Evolutionary conservation across 2,797 vertebrate genomes (phyloP), one percentile per base, ranked within the genome.

Genomic region (Acanthopagrus latus): DNA sequence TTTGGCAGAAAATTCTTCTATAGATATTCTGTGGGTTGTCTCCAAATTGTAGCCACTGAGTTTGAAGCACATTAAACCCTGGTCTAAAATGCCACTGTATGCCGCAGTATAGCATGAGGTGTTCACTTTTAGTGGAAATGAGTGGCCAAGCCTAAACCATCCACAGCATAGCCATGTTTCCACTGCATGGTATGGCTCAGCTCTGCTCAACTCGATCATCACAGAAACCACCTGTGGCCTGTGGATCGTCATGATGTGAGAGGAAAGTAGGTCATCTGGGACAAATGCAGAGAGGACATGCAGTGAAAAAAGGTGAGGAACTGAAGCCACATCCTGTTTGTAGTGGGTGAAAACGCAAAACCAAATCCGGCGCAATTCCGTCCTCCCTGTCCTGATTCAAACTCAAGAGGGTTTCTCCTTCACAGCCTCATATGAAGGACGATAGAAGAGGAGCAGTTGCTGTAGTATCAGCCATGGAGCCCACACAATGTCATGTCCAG

Each of bases 401-500:
- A 69, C 56, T n/a, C 52, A 43, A 38, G 25, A 74, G 18, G 51
- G 18, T 60, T 74, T 88, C 87, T 84, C 85, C 81, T 88, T 81
- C 73, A 60, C 71, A 65, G 44, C 67, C 33, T 58, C 63, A 76
- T 29, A 65, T 91, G 85, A 93, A 92, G 91, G 93, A 84, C 83
- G 57, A 78, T 18, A 65, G 55, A 79, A 57, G 80, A 84, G 56
- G 66, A 73, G 73, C 77, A 57, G 70, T 81, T 75, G 74, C 83
- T 76, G 83, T 74, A 67, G 63, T 43, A 82, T 83, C 81, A 83
- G 58, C 78, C 86, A 88, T 80, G 72, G 78, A 88, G 81, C 76
- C 71, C 67, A 60, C 65, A 87, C 92, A 94, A 92, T 93, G 94
- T 94, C 94, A 93, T 91, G 87, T 92, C 92, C 87, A 91, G 85